phyloP scores from a whole-genome alignment of 2,113 vertebrate genomes.

The Amphiprion ocellaris region DNA sequence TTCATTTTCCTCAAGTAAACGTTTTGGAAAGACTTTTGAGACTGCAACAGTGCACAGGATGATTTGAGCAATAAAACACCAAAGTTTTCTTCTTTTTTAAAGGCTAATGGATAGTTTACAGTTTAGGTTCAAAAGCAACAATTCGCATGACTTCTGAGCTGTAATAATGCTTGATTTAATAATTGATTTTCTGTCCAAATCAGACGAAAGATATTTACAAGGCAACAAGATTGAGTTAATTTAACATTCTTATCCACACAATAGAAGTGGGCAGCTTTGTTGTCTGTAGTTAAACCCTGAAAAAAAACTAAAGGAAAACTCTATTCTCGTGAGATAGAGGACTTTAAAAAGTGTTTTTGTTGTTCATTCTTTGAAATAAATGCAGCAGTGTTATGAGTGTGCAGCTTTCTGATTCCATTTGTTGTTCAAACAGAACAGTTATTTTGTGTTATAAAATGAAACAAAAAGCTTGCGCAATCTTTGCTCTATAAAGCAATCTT shows the following conservation, averaged over 20 bases:
- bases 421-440: neutral
- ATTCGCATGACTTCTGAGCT: neutral
- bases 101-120: neutral
- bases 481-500: too few species aligned
- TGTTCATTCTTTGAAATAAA: neutral
- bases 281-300: neutral
- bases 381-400: neutral
- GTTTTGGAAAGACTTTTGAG: slow-evolving; percentile 5
- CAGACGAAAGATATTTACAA: neutral
- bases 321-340: neutral
- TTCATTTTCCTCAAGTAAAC: slow-evolving; percentile 4
- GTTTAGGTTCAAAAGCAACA: slow-evolving; percentile 11
- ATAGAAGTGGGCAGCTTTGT: neutral
- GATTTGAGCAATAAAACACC: neutral
- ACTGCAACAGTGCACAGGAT: neutral
- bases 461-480: neutral
- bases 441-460: neutral
- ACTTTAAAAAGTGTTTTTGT: neutral
- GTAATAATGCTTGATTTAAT: neutral
- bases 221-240: neutral
- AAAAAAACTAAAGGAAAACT: neutral
- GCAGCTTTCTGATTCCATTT: neutral
- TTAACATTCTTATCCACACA: neutral
- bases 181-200: neutral
- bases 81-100: neutral